Evolutionary conservation across 2,797 vertebrate genomes (phyloP).

Genomic region (Mus spretus): DNA sequence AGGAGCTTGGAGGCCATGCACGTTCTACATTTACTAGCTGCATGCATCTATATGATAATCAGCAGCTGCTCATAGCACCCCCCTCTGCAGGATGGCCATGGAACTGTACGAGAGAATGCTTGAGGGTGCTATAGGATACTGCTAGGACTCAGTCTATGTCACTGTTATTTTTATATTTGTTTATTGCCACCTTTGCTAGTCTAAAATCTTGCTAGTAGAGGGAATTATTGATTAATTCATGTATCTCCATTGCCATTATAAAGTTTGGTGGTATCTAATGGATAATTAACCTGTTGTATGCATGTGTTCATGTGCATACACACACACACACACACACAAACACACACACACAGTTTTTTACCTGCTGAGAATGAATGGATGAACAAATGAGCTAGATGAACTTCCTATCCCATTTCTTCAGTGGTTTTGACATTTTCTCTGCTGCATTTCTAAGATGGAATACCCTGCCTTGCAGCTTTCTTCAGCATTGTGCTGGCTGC

Average conservation of each 20-base stretch:
- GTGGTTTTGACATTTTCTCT: background rate
- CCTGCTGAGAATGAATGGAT: background rate
- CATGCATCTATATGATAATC: background rate
- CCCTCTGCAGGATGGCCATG: background rate
- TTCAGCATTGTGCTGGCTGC: background rate
- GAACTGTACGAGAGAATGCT: background rate
- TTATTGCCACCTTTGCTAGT: background rate
- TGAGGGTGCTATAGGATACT: background rate
- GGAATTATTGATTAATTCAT: background rate
- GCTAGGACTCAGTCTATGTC: background rate
- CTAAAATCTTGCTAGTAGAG: background rate
- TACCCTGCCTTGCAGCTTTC: slow-evolving; percentile 1
- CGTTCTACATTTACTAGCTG: background rate
- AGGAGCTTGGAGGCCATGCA: background rate
- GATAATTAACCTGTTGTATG: background rate
- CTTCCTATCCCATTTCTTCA: background rate
- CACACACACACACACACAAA: background rate
- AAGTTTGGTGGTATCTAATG: background rate
- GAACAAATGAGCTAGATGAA: background rate
- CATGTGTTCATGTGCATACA: too few relatives aligned
- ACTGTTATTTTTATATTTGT: background rate
- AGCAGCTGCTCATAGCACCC: background rate
- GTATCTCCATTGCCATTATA: background rate
- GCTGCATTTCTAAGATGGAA: background rate
- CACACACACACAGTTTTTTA: background rate